Evolutionary conservation across 2,113 vertebrate genomes (phyloP), one percentile per base, ranked within the genome.

Genomic region (Lamprotornis superbus): DNA sequence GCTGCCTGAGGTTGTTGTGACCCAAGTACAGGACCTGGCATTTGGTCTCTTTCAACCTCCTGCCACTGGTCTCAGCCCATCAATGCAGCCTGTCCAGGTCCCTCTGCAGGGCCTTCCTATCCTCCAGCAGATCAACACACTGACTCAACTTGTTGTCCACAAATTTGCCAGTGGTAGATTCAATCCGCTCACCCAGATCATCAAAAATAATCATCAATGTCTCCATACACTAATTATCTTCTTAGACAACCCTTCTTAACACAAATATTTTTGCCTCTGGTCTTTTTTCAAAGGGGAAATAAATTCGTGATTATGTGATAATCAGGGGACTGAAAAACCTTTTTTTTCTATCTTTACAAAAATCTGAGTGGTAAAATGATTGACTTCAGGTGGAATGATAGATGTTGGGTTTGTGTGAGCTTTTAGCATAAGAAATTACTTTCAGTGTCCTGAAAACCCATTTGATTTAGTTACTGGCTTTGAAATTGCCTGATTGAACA

Each of bases 51-150:
- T 53, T 87, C 10, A 53, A 2, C 28, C 39, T 69, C 12, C 15
- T 60, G n/a, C 39, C 5, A 2, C 12, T 69, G 37, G 18, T 60
- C 17, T 52, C 0, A 0, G 18, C 18, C 55, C 23, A 69, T 69
- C 28, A 15, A 23, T 60, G 22, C n/a, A 28, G 28, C 49, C 39
- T 69, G 18, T 53, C 39, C 37, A 53, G 18, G 15, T 60, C 27
- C 7, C 33, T 61, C 33, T 87, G 22, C 27, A 39, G 28, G 23
- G 27, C 46, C 28, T 53, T 33, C 39, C 39, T 46, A 4, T 31
- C 18, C 12, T 52, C 19, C 15, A 28, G 27, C 18, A 77, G 23
- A 46, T 78, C 22, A 53, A 46, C 8, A 7, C 39, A 15, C 28
- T 55, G 22, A 33, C 28, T 11, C 40, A 55, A 10, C 4, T 22